Evolutionary conservation across 2,113 vertebrate genomes (phyloP).

Genomic region (Pollimyrus isidori): DNA sequence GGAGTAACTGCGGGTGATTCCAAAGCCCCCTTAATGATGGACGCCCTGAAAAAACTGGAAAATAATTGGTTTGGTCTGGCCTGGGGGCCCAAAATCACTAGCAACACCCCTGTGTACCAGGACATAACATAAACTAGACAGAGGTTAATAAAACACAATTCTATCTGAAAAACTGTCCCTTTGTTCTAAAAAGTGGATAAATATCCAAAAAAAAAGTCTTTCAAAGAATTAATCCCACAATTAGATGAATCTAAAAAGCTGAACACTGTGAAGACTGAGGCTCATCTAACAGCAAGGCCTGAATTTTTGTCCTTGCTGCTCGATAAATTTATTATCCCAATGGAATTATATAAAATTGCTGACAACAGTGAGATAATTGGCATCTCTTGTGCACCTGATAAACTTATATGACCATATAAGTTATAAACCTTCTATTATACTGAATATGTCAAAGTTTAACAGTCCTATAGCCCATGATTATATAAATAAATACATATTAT

Average conservation of each 20-base stretch:
- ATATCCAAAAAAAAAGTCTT: not conserved
- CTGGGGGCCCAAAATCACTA: not conserved
- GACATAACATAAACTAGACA: not conserved
- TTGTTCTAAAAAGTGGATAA: not conserved
- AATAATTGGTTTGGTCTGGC: not conserved
- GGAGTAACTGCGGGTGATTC: not conserved
- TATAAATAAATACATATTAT: not conserved
- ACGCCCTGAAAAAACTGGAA: not conserved
- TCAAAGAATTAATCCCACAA: not conserved
- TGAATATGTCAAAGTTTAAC: not conserved
- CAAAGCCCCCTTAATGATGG: not conserved
- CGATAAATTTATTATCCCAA: conserved; percentile 65
- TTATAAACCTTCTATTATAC: not conserved
- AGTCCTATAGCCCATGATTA: not conserved
- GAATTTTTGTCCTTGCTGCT: conserved; percentile 55
- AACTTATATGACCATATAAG: not conserved
- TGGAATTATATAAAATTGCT: conserved; percentile 71
- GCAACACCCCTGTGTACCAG: not conserved
- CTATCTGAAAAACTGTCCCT: not conserved
- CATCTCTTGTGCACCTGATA: not conserved
- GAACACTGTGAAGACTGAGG: conserved; percentile 20
- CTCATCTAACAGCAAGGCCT: conserved; percentile 51
- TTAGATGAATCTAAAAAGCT: not conserved
- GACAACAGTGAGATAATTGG: conserved; percentile 57
- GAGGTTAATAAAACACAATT: not conserved